phyloP scores from a whole-genome alignment of 2,113 vertebrate genomes.

The Mustelus asterias region DNA sequence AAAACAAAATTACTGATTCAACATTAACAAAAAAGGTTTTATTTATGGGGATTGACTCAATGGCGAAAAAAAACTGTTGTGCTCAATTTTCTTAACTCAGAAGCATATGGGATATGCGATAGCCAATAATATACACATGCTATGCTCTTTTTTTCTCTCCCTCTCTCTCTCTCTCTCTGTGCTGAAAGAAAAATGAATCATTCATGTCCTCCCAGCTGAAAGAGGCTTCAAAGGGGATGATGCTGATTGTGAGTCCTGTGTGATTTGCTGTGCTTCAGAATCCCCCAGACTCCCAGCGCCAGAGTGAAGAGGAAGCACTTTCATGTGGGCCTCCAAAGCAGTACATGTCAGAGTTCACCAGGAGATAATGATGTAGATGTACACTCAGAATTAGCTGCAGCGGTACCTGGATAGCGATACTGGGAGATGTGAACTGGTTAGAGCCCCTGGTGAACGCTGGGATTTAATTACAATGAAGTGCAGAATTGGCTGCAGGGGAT shows the following conservation, averaged over 20 bases:
- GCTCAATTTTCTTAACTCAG: slow-evolving; percentile 74
- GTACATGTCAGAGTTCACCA: slow-evolving; percentile 73
- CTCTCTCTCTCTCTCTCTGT: slow-evolving; percentile 50
- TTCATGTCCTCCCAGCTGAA: slow-evolving; percentile 87
- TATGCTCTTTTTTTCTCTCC: slow-evolving; percentile 59
- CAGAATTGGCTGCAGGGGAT: slow-evolving; percentile 79
- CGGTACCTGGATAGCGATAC: slow-evolving; percentile 72
- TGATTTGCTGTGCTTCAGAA: slow-evolving; percentile 77
- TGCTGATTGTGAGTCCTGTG: slow-evolving; percentile 80
- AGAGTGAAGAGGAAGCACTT: slow-evolving; percentile 73
- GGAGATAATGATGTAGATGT: slow-evolving; percentile 74
- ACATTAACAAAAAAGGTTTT: slow-evolving; percentile 52
- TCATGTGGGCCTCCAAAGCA: slow-evolving; percentile 75
- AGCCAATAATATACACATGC: slow-evolving; percentile 74
- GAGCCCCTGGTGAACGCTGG: slow-evolving; percentile 74
- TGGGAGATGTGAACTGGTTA: slow-evolving; percentile 70
- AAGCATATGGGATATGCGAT: slow-evolving; percentile 72
- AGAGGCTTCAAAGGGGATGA: slow-evolving; percentile 81
- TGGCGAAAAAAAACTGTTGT: slow-evolving; percentile 59
- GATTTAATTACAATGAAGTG: slow-evolving; percentile 94
- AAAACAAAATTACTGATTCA: slow-evolving; percentile 29
- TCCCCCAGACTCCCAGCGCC: slow-evolving; percentile 67
- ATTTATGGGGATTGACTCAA: slow-evolving; percentile 69
- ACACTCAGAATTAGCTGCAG: slow-evolving; percentile 70
- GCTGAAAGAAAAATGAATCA: slow-evolving; percentile 81